These are phyloP conservation scores for Hipparchia semele DNA, from an alignment of 2,888 invertebrate genomes.

Conservation along the genomic window DNA sequence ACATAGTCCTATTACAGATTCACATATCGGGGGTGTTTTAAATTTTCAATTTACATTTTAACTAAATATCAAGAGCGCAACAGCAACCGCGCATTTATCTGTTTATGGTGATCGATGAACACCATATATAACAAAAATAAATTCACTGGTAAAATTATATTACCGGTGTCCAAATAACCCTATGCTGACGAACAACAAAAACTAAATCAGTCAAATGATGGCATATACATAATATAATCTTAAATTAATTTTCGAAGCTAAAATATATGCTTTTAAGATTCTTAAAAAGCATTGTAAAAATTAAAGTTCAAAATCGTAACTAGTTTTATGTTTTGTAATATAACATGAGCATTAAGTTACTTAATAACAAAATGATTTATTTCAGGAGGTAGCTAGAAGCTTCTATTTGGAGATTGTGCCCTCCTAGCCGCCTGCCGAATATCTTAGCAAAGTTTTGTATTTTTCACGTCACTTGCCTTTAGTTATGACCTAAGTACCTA, in stretches of 20 bases:
- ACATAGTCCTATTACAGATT: too few species aligned
- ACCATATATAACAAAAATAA: constrained; percentile 24
- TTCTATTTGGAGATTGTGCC: not conserved
- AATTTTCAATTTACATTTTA: too few species aligned
- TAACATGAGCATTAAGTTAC: not conserved
- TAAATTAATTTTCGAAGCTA: constrained; percentile 22
- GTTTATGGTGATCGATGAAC: not conserved
- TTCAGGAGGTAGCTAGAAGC: not conserved
- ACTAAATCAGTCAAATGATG: constrained; percentile 59
- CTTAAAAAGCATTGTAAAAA: not conserved
- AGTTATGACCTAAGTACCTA: too few species aligned
- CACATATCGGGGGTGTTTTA: too few species aligned
- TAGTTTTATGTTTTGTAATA: not conserved
- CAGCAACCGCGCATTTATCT: too few species aligned
- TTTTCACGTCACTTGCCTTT: not conserved
- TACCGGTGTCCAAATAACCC: constrained; percentile 28
- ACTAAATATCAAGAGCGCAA: too few species aligned
- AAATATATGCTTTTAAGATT: not conserved
- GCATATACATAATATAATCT: constrained; percentile 42
- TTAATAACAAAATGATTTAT: not conserved
- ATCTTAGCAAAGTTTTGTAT: not conserved
- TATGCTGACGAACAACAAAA: constrained; percentile 19
- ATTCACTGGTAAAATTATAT: constrained; percentile 33
- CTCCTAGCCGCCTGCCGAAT: not conserved
- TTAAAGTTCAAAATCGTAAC: too few species aligned